Base-by-base conservation (phyloP, 2,113 vertebrate species). In the Callionymus lyra region DNA sequence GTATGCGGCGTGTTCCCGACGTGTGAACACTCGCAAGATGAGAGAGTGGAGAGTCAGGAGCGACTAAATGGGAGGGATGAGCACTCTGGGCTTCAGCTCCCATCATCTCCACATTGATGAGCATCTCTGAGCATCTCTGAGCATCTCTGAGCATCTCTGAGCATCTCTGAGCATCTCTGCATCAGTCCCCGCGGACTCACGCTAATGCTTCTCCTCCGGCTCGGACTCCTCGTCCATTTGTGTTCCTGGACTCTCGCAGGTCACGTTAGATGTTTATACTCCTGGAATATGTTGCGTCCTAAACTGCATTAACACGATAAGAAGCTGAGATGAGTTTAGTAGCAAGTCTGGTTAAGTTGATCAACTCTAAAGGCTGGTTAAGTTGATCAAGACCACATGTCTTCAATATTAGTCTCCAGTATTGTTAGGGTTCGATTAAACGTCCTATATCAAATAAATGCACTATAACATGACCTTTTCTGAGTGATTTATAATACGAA, bases 81-180 rank as follows among this genome's bases (percentile, higher is more conserved):
- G 66, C 56, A 55, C 66, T 71, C 48, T 33, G 63, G 42, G 56
- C 49, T 66, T 61, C 36, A 13, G 61, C 42, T 56, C 57, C 55
- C 62, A 68, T 69, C 74, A 58, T 61, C 60, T 70, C 53, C 70
- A 68, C 70, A 27, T 47, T 67, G 72, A 72, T 60, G 68, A 78
- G 65, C 59, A 59, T 46, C 56, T 70, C 63, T 50, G 55, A n/a
- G n/a, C n/a, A n/a, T n/a, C n/a, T n/a, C n/a, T n/a, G n/a, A n/a
- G n/a, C n/a, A n/a, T n/a, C n/a, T n/a, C n/a, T n/a, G n/a, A n/a
- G n/a, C n/a, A n/a, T n/a, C n/a, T n/a, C n/a, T n/a, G n/a, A n/a
- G n/a, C n/a, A n/a, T n/a, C n/a, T n/a, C n/a, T 60, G 68, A 78
- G 65, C 59, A 59, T 46, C 56, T 70, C 63, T 50, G 55, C 63